Conservation (phyloP, 2,888 invertebrate genomes). For the Dasypogon diadema region DNA sequence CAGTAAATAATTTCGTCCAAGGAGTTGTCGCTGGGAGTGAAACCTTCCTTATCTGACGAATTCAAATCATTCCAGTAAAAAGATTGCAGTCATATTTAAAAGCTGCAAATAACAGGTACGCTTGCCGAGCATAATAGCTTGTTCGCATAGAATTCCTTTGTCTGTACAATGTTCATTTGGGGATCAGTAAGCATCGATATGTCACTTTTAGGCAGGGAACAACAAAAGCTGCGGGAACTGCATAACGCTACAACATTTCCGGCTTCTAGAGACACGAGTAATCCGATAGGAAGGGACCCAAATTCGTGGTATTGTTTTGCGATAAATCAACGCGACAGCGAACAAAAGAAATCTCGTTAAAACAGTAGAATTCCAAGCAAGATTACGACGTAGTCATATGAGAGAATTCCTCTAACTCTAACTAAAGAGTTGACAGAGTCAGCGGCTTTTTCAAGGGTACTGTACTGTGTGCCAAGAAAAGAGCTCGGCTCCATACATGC, state of each 20-base stretch:
- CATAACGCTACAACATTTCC: slow-evolving; percentile 30
- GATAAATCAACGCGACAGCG: slow-evolving; percentile 6
- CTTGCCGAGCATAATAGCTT: background rate
- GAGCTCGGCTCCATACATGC: slow-evolving; percentile 58
- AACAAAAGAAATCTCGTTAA: background rate
- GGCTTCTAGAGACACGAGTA: background rate
- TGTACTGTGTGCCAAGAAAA: background rate
- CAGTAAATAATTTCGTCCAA: too few relatives aligned
- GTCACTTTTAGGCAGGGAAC: slow-evolving; percentile 44
- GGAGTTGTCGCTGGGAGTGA: too few relatives aligned
- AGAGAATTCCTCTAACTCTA: background rate
- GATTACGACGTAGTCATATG: background rate
- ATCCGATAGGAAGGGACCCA: slow-evolving; percentile 6
- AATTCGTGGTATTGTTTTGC: slow-evolving; percentile 41
- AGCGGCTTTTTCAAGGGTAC: background rate
- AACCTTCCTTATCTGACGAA: too few relatives aligned
- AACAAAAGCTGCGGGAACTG: slow-evolving; percentile 43
- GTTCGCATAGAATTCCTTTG: background rate
- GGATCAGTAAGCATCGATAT: slow-evolving; percentile 54
- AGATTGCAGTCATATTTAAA: too few relatives aligned
- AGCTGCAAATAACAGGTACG: too few relatives aligned
- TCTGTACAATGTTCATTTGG: slow-evolving; percentile 22
- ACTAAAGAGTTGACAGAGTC: background rate
- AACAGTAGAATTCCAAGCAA: slow-evolving; percentile 1
- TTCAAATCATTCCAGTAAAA: too few relatives aligned